These are phyloP conservation scores for Synanthedon formicaeformis DNA, from an alignment of 2,888 invertebrate genomes.

Conservation along the genomic window DNA sequence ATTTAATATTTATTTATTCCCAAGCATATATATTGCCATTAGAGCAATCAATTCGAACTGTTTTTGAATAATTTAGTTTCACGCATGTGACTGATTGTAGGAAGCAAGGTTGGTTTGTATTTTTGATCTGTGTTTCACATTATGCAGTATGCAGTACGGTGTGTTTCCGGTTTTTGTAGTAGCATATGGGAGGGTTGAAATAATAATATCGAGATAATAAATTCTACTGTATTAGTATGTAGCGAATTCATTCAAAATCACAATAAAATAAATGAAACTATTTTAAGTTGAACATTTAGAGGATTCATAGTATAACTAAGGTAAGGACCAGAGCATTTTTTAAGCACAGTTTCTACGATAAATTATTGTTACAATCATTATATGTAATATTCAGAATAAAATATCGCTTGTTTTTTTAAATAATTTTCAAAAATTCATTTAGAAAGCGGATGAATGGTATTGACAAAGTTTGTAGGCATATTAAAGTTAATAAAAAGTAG, in stretches of 20 bases:
- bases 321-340: not conserved
- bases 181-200: constrained; percentile 8
- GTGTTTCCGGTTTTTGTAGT: constrained; percentile 33
- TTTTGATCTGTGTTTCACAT: constrained; percentile 18
- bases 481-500: no score
- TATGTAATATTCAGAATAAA: not conserved
- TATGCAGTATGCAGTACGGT: constrained; percentile 11
- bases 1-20: not conserved
- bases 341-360: not conserved
- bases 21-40: not conserved
- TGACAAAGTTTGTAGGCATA: no score
- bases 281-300: not conserved
- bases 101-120: constrained; percentile 31
- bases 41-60: not conserved
- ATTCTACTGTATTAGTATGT: no score
- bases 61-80: constrained; percentile 4
- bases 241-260: no score
- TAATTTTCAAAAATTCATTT: no score
- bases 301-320: not conserved
- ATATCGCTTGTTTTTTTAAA: no score
- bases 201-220: not conserved
- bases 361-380: not conserved
- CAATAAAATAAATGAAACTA: no score
- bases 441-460: no score
- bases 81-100: constrained; percentile 25